A percentile compares a stretch with the other conserved stretches of the same genome.
Conservation (phyloP, 2,888 invertebrate species). For the Spodoptera exigua region DNA sequence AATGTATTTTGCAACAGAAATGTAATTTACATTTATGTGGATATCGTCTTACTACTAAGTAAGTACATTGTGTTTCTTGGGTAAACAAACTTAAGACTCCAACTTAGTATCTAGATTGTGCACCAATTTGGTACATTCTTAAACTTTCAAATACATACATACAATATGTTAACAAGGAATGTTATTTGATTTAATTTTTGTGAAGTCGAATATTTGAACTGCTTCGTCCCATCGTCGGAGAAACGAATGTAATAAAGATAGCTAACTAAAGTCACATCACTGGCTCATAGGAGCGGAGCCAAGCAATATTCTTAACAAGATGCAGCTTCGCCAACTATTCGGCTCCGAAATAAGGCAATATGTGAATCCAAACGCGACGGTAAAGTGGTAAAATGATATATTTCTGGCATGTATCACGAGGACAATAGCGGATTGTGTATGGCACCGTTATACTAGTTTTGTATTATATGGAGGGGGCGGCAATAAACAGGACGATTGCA, state of each 20-base stretch:
- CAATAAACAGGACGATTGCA: constrained; percentile 73
- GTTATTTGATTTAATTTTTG: constrained; percentile 10
- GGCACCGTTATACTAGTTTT: constrained; percentile 68
- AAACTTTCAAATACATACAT: neutral
- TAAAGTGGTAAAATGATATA: constrained; percentile 77
- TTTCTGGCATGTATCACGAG: constrained; percentile 60
- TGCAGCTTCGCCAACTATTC: constrained; percentile 64
- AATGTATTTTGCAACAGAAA: neutral
- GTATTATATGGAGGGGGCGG: constrained; percentile 66
- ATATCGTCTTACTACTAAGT: neutral
- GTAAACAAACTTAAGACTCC: neutral
- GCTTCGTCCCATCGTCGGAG: constrained; percentile 2
- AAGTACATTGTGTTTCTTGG: neutral
- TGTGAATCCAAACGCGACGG: constrained; percentile 68
- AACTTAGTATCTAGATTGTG: neutral
- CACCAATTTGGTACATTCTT: neutral
- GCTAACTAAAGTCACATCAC: constrained; percentile 33
- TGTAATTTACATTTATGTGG: neutral
- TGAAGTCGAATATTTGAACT: constrained; percentile 9
- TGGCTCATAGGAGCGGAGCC: constrained; percentile 52
- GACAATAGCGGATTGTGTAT: constrained; percentile 66
- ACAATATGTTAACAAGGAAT: constrained; percentile 1
- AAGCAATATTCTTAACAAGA: constrained; percentile 64
- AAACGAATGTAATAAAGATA: constrained; percentile 39
- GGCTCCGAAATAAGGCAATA: constrained; percentile 66